Evolutionary conservation across 1,140 invertebrate genomes (phyloP), one percentile per base, ranked within the genome.

Genomic region (Ptiloglossa arizonensis): DNA sequence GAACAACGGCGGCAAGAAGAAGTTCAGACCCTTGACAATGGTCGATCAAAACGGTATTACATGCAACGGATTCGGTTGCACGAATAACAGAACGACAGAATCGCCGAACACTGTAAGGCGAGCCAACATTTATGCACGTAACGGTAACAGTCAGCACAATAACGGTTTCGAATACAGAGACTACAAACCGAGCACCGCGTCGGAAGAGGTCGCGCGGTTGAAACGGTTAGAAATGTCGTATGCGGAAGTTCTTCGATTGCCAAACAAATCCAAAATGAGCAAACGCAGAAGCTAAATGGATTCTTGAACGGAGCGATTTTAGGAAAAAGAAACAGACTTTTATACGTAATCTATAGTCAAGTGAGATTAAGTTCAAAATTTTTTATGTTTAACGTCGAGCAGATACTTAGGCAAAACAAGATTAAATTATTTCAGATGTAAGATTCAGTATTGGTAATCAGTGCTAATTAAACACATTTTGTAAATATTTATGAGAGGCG

Each of bases 221-320:
- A 96, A 96, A 88, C 95, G 95, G 81, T 91, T 97, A 35, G 96
- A 97, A 82, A 94, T 96, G 87, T 96, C 96, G 5, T 97, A 97
- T 87, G 96, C 96, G 0, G 96, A 97, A 89, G 96, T 95, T 5
- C 91, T 97, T 15, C 94, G 96, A 63, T 95, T 95, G 87, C 94
- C 95, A 52, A 95, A 96, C 82, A 93, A 94, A 78, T 78, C 90
- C 62, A 92, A 91, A 84, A 70, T 79, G 38, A 87, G 81, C 35
- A 84, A 78, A 81, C 56, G 46, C 57, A 79, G 32, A 64, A 66
- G 32, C 17, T 73, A 62, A 68, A 35, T 9, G 9, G 56, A 35
- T 38, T 27, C 32, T 60, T 29, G 19, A 62, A 27, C 41, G 46
- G 41, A 15, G 19, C 1, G 9, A 57, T 24, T 46, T 44, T 1